A percentile compares a stretch with the other conserved stretches of the same genome.
These are phyloP conservation scores for Minunthozetes semirufus DNA, from an alignment of 2,888 invertebrate genomes.

Conservation along the genomic window DNA sequence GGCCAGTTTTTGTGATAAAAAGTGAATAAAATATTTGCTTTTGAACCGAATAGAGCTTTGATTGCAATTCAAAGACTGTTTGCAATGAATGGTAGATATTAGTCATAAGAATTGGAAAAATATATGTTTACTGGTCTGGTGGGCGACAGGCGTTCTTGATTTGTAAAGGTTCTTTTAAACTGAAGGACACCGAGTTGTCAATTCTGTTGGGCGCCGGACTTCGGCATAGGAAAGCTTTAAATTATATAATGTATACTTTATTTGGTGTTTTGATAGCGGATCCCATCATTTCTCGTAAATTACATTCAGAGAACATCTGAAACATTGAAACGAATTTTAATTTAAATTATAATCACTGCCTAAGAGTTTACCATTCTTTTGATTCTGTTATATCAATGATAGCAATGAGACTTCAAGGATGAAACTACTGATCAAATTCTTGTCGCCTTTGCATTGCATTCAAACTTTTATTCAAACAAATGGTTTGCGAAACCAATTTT, in stretches of 20 bases:
- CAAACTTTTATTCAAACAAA: too few species aligned
- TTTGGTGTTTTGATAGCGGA: background rate
- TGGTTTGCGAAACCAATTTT: too few species aligned
- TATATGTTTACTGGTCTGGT: background rate
- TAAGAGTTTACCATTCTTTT: too few species aligned
- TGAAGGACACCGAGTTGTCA: slow-evolving; percentile 31
- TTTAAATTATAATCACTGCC: too few species aligned
- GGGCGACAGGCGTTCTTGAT: slow-evolving; percentile 23
- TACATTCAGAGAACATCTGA: background rate
- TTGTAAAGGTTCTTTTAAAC: background rate
- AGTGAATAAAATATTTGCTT: background rate
- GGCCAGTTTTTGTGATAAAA: background rate
- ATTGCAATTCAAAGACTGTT: background rate
- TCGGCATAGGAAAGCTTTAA: background rate
- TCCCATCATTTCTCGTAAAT: background rate
- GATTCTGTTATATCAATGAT: too few species aligned
- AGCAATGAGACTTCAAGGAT: too few species aligned
- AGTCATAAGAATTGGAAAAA: background rate
- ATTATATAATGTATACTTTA: slow-evolving; percentile 25
- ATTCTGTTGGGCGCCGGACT: background rate
- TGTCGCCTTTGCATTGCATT: too few species aligned
- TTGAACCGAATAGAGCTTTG: background rate
- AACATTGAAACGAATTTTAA: too few species aligned
- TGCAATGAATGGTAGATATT: background rate
- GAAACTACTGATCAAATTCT: too few species aligned